Evolutionary conservation across 2,113 vertebrate species (phyloP).

Genomic region (Irena cyanogastra): DNA sequence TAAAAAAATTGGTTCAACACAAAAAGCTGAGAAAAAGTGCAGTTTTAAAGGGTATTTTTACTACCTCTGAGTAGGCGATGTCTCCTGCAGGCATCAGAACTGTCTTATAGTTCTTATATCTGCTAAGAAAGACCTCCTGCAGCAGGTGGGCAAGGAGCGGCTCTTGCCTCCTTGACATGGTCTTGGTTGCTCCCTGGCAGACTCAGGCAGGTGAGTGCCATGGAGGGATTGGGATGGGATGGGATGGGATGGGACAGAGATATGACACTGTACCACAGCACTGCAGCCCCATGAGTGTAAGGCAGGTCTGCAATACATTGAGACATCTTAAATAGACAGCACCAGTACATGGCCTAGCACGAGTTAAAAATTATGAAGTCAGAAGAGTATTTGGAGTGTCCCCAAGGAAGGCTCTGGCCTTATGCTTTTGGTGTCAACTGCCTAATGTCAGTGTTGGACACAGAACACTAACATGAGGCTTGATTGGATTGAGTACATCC

Average conservation of each 20-base stretch:
- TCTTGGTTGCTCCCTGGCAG: neutral
- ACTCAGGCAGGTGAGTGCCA: neutral
- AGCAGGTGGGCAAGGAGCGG: neutral
- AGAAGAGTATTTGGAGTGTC: neutral
- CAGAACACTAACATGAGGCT: neutral
- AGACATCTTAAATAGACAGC: neutral
- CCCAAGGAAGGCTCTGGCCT: neutral
- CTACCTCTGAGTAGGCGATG: neutral
- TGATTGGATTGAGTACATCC: rapidly evolving
- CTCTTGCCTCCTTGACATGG: neutral
- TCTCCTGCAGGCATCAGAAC: neutral
- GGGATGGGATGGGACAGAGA: too few species aligned
- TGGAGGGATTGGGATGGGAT: too few species aligned
- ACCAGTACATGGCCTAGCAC: rapidly evolving
- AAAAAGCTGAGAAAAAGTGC: neutral
- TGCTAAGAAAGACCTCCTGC: neutral
- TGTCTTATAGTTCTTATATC: neutral
- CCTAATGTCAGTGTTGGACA: neutral
- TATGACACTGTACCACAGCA: rapidly evolving
- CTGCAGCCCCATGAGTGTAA: neutral
- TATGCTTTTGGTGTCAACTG: neutral
- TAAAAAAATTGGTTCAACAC: neutral
- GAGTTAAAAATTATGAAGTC: neutral
- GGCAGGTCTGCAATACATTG: neutral
- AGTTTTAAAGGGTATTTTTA: neutral